These are phyloP conservation scores for Drosophila albomicans DNA, from an alignment of 1,140 invertebrate species.

Conservation along the genomic window DNA sequence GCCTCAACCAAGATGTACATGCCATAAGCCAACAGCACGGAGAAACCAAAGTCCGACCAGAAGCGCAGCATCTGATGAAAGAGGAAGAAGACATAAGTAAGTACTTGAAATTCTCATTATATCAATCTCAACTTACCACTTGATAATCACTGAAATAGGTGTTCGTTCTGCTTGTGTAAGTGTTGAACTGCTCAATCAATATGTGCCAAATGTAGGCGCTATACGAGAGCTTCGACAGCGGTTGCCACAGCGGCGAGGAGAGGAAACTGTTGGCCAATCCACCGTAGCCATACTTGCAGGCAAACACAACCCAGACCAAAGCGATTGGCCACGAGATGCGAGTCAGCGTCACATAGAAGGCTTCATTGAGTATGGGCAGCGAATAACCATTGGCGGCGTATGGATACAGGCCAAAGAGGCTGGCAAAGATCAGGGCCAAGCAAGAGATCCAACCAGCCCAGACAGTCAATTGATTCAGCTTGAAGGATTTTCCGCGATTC, in stretches of 20 bases:
- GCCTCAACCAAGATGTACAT: slow-evolving; percentile 60
- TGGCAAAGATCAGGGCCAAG: slow-evolving; percentile 63
- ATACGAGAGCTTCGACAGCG: slow-evolving; percentile 85
- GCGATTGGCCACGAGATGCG: slow-evolving; percentile 87
- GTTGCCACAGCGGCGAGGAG: slow-evolving; percentile 85
- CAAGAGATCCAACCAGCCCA: slow-evolving; percentile 69
- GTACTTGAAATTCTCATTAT: background rate
- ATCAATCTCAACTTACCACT: slow-evolving; percentile 47
- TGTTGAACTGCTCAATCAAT: slow-evolving; percentile 61
- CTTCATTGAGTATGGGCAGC: slow-evolving; percentile 82
- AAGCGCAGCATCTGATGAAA: slow-evolving; percentile 56
- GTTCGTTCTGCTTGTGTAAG: slow-evolving; percentile 32
- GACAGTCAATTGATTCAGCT: slow-evolving; percentile 33
- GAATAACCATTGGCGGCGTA: slow-evolving; percentile 47
- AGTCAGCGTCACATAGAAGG: slow-evolving; percentile 88
- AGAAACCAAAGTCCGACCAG: slow-evolving; percentile 65
- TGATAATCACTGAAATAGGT: slow-evolving; percentile 73
- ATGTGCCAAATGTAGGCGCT: slow-evolving; percentile 86
- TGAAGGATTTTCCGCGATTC: slow-evolving; percentile 48
- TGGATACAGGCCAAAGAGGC: slow-evolving; percentile 77
- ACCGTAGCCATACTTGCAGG: slow-evolving; percentile 88
- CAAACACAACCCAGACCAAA: slow-evolving; percentile 89
- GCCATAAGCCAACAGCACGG: slow-evolving; percentile 48
- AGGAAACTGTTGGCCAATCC: slow-evolving; percentile 86
- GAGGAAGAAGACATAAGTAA: background rate